These are phyloP conservation scores for Drosophila watanabei DNA, from an alignment of 1,140 invertebrate species.

Conservation along the genomic window DNA sequence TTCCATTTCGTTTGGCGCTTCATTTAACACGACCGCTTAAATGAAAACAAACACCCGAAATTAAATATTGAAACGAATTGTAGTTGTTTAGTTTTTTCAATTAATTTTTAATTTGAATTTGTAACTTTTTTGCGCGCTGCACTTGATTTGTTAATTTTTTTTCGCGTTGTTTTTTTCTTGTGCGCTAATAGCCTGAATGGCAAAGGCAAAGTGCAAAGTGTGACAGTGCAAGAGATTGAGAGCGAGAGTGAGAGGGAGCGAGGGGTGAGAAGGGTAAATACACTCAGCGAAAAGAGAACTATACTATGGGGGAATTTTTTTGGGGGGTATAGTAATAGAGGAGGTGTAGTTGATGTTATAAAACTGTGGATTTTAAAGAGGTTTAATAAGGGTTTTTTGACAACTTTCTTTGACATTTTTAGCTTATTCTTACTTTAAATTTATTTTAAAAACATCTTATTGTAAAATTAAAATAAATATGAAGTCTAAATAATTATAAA, in stretches of 20 bases:
- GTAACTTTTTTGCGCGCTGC: conserved; percentile 32
- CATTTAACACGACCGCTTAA: conserved; percentile 41
- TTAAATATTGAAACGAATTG: conserved; percentile 14
- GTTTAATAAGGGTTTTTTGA: not conserved
- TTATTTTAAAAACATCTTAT: not conserved
- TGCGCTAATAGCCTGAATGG: conserved; percentile 51
- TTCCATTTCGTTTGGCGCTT: conserved; percentile 43
- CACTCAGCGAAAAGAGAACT: conserved; percentile 8
- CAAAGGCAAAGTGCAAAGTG: conserved; percentile 64
- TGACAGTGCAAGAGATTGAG: conserved; percentile 41
- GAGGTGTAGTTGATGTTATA: not conserved
- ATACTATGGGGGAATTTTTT: too few species aligned
- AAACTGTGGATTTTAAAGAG: not conserved
- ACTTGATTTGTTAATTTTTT: conserved; percentile 32
- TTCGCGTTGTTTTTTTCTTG: conserved; percentile 26
- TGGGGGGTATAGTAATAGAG: too few species aligned
- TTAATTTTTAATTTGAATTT: not conserved
- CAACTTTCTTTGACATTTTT: not conserved
- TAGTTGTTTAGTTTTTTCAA: not conserved
- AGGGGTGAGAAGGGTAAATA: conserved; percentile 13
- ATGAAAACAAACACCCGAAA: conserved; percentile 16
- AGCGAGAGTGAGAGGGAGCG: conserved; percentile 8
- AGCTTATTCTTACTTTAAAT: not conserved
- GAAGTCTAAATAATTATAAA: not conserved
- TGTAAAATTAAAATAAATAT: not conserved